Evolutionary conservation across 2,797 vertebrate genomes (phyloP).

Genomic region (Oreonectes daqikongensis): DNA sequence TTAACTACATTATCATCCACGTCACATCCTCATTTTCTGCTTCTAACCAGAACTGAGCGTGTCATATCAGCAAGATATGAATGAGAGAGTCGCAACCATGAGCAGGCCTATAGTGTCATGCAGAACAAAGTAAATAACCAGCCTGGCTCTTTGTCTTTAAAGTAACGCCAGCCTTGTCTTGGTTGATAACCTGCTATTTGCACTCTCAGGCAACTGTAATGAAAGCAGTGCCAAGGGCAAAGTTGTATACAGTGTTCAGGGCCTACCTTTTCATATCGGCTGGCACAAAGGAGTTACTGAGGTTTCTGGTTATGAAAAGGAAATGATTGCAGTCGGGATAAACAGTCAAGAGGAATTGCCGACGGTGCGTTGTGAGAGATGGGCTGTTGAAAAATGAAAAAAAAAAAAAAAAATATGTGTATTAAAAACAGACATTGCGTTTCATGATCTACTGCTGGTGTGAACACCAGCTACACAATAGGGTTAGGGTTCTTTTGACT

Average conservation of each 20-base stretch:
- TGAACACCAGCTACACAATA: too few species aligned
- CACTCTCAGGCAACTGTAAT: slow-evolving; percentile 43
- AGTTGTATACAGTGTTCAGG: slow-evolving; percentile 11
- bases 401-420: background rate
- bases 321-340: background rate
- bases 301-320: slow-evolving; percentile 3
- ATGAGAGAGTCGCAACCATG: slow-evolving; percentile 40
- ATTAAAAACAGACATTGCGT: background rate
- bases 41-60: background rate
- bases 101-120: slow-evolving; percentile 10
- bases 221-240: slow-evolving; percentile 41
- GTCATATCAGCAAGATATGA: slow-evolving; percentile 14
- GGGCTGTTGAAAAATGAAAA: background rate
- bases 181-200: slow-evolving; percentile 51
- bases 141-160: slow-evolving; percentile 54
- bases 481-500: too few species aligned
- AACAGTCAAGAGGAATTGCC: background rate
- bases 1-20: background rate
- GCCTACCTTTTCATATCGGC: background rate
- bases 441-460: background rate
- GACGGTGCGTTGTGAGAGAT: background rate
- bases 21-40: slow-evolving; percentile 2
- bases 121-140: slow-evolving; percentile 50
- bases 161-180: slow-evolving; percentile 48
- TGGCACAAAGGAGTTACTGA: background rate